phyloP scores from a whole-genome alignment of 2,888 invertebrate genomes.

The Galerucella pusilla region DNA sequence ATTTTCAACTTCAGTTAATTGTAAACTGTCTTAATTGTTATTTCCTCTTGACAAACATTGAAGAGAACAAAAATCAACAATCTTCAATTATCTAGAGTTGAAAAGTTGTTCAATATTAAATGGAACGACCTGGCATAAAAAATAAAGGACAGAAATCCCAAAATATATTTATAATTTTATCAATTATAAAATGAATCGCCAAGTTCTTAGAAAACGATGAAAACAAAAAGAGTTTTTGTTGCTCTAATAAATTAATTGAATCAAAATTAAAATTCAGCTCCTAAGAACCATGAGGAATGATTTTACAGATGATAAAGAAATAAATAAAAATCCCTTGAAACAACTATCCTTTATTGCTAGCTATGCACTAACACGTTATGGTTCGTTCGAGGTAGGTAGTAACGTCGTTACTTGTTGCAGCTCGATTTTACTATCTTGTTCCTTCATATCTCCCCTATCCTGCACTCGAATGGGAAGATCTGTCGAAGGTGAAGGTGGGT shows the following conservation, averaged over 20 bases:
- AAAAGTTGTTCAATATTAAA: background rate
- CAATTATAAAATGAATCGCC: background rate
- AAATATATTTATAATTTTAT: conserved; percentile 4
- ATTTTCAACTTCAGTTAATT: background rate
- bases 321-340: conserved; percentile 3
- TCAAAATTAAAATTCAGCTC: background rate
- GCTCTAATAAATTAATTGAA: background rate
- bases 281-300: background rate
- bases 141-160: conserved; percentile 1
- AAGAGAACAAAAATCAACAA: background rate
- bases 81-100: background rate
- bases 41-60: background rate
- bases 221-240: background rate
- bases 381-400: conserved; percentile 49
- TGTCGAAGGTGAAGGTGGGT: conserved; percentile 49
- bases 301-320: background rate
- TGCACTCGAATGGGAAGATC: conserved; percentile 47
- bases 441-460: conserved; percentile 51
- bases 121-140: background rate
- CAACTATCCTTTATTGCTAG: conserved; percentile 40
- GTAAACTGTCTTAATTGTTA: conserved; percentile 1
- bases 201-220: background rate
- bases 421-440: conserved; percentile 50
- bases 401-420: conserved; percentile 59
- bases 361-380: conserved; percentile 50